A percentile compares a stretch with the other conserved stretches of the same genome.
Evolutionary conservation across 2,888 invertebrate species (phyloP).

Genomic region (Hemithea aestivaria): DNA sequence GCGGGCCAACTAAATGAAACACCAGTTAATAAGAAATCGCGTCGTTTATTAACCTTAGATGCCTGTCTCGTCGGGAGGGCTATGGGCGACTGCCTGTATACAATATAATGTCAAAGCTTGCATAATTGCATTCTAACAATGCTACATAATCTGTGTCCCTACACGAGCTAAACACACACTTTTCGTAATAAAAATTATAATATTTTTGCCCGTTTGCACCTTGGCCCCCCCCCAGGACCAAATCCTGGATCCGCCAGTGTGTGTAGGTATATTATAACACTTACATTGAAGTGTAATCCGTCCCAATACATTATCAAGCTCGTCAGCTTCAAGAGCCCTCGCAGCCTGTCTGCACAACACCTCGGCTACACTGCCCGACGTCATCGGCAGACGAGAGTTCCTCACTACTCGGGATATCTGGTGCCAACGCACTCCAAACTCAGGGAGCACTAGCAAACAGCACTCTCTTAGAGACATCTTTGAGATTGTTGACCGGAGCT

Average conservation of each 20-base stretch:
- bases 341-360: slow-evolving; percentile 45
- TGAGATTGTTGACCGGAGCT: slow-evolving; percentile 45
- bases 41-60: no score
- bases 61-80: no score
- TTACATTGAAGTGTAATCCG: slow-evolving; percentile 48
- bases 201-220: no score
- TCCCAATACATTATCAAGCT: slow-evolving; percentile 45
- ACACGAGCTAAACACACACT: no score
- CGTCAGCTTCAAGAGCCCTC: slow-evolving; percentile 43
- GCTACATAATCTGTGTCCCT: no score
- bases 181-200: no score
- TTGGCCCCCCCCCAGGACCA: no score
- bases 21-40: no score
- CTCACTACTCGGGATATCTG: slow-evolving; percentile 45
- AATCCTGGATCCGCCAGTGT: not conserved
- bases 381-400: slow-evolving; percentile 48
- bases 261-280: slow-evolving; percentile 23
- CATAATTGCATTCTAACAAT: no score
- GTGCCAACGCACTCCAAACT: slow-evolving; percentile 55
- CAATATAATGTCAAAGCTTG: no score
- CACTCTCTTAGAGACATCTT: slow-evolving; percentile 49
- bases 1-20: no score
- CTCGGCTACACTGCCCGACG: slow-evolving; percentile 45
- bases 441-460: slow-evolving; percentile 43
- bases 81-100: no score